These are phyloP conservation scores for Pedionomus torquatus DNA, from an alignment of 2,113 vertebrate genomes.

Conservation along the genomic window DNA sequence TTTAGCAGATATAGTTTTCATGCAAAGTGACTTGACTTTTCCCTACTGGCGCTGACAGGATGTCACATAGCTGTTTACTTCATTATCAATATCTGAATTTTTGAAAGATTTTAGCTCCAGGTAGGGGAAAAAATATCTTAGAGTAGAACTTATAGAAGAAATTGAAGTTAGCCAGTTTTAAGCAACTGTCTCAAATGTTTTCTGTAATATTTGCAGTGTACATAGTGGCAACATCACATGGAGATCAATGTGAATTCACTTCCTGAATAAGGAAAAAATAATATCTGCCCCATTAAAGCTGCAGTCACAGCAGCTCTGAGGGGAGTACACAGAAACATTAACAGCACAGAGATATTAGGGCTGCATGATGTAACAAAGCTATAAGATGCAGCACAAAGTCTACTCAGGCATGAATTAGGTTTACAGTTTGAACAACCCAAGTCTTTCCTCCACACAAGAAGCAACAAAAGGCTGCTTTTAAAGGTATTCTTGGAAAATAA, in stretches of 20 bases:
- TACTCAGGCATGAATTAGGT: background rate
- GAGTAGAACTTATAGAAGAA: background rate
- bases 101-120: background rate
- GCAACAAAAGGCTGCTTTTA: background rate
- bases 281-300: background rate
- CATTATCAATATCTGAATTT: background rate
- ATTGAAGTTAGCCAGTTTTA: background rate
- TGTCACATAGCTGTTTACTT: background rate
- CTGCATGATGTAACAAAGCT: background rate
- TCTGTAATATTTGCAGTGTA: background rate
- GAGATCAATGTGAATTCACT: background rate
- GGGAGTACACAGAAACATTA: background rate
- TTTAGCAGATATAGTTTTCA: background rate
- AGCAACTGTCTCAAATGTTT: background rate
- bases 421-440: background rate
- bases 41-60: background rate
- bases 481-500: background rate
- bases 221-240: fast-evolving
- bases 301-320: background rate
- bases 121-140: background rate
- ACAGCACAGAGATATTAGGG: background rate
- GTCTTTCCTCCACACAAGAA: background rate
- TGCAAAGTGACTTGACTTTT: background rate
- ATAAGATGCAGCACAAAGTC: background rate
- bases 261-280: background rate